A percentile compares a stretch with the other conserved stretches of the same genome.
These are phyloP conservation scores for Branchellion lobata DNA, from an alignment of 2,888 invertebrate species.

Conservation along the genomic window DNA sequence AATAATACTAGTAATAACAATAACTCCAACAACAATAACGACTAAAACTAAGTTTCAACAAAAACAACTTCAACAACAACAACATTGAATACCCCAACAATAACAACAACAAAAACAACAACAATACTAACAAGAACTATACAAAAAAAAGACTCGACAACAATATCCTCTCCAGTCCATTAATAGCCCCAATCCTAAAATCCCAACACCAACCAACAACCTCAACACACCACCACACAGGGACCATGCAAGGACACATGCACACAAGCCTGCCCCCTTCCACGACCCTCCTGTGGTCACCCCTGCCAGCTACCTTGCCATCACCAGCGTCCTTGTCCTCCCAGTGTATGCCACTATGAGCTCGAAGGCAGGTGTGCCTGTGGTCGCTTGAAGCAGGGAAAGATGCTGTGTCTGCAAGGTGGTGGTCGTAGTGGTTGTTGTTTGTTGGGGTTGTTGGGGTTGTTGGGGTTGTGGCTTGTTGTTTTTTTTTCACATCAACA, in stretches of 20 bases:
- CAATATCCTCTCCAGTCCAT: too few species aligned
- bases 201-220: neutral
- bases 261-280: conserved; percentile 75
- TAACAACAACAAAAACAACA: too few species aligned
- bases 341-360: conserved; percentile 72
- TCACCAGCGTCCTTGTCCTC: conserved; percentile 70
- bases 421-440: neutral
- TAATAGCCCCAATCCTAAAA: neutral
- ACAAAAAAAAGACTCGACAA: too few species aligned
- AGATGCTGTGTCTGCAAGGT: conserved; percentile 40
- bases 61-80: too few species aligned
- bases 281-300: conserved; percentile 77
- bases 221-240: conserved; percentile 38
- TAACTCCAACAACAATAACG: too few species aligned
- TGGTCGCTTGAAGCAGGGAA: conserved; percentile 32
- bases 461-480: neutral
- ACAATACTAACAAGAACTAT: too few species aligned
- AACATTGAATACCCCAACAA: too few species aligned
- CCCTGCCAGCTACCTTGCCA: conserved; percentile 83
- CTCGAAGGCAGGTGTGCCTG: conserved; percentile 63
- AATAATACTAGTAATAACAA: too few species aligned
- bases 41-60: too few species aligned
- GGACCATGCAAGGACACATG: conserved; percentile 66
- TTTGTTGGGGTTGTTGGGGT: neutral
- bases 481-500: too few species aligned